Evolutionary conservation across 2,888 invertebrate genomes (phyloP), one percentile per base, ranked within the genome.

Genomic region (Oscheius sp.): DNA sequence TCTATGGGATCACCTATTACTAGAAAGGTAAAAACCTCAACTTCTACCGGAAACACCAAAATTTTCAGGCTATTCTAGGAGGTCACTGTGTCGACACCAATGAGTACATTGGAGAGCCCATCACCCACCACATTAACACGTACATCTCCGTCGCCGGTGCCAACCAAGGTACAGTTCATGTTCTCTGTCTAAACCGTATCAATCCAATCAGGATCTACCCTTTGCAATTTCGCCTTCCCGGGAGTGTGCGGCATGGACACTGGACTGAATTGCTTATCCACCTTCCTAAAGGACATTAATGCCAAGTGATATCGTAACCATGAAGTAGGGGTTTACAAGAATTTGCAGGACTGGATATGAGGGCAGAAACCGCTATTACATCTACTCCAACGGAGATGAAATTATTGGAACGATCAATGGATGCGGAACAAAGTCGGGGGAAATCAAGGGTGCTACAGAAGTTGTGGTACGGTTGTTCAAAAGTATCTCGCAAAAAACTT

Each of bases 1-100:
- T 72, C 72, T 10, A 72, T 72, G 72, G 72, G 72, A 13, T 60
- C 72, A 10, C 72, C 72, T 11, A 60, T 72, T 51, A 57, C 72
- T 4, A 47, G 72, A 60, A 72, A 72, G 32, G 70, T 70, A 42
- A 47, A 2, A 2, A n/a, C 10, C 10, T 4, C 37, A 13, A 13
- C 1, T 37, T 21, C 21, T 13, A 59, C 13, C 29, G 10, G 11
- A 13, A 11, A 48, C 11, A 33, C 11, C 35, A n/a, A n/a, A 21
- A n/a, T 35, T 37, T 70, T 37, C 33, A 72, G 66, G 73, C 73
- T 42, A 73, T 73, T 47, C 10, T 73, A 29, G 73, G 73, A 35
- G 73, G 73, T 37, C 53, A 51, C 21, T 73, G 73, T 32, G 73
- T 73, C 4, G 73, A 73, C 50, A 73, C 73, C 21, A 42, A 65